Evolutionary conservation across 2,113 vertebrate species (phyloP).

Genomic region (Etheostoma cragini): DNA sequence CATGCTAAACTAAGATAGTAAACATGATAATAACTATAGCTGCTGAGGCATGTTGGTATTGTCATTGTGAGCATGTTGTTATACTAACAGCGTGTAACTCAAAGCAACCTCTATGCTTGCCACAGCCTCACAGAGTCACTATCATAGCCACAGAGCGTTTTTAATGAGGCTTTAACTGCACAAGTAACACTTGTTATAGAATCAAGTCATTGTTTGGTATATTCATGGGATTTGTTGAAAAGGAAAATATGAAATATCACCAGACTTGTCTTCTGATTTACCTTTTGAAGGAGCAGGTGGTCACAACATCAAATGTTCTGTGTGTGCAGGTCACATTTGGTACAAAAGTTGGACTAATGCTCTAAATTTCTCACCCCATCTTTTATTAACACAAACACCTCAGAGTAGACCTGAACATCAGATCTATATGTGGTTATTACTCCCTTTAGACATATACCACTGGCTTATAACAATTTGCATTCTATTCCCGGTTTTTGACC

Average conservation of each 20-base stretch:
- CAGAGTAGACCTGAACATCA: constrained; percentile 52
- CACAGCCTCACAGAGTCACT: background rate
- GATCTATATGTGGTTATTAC: constrained; percentile 53
- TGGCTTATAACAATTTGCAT: constrained; percentile 65
- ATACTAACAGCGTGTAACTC: background rate
- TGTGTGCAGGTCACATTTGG: background rate
- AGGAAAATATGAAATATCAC: background rate
- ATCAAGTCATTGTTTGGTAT: background rate
- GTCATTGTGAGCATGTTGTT: background rate
- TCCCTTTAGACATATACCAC: constrained; percentile 48
- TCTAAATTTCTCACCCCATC: constrained; percentile 15
- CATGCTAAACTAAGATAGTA: background rate
- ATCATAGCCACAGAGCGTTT: too few species aligned
- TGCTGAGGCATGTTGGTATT: background rate
- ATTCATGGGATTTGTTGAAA: constrained; percentile 12
- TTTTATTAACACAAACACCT: constrained; percentile 13
- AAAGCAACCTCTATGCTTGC: background rate
- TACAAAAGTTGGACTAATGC: constrained; percentile 17
- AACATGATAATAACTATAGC: background rate
- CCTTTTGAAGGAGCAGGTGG: background rate
- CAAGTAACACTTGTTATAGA: background rate
- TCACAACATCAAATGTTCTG: background rate
- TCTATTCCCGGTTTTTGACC: constrained; percentile 61
- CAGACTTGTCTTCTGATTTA: background rate
- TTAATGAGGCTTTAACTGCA: background rate